Conservation (phyloP, 2,797 vertebrate genomes). For the Molossus alvarezi region DNA sequence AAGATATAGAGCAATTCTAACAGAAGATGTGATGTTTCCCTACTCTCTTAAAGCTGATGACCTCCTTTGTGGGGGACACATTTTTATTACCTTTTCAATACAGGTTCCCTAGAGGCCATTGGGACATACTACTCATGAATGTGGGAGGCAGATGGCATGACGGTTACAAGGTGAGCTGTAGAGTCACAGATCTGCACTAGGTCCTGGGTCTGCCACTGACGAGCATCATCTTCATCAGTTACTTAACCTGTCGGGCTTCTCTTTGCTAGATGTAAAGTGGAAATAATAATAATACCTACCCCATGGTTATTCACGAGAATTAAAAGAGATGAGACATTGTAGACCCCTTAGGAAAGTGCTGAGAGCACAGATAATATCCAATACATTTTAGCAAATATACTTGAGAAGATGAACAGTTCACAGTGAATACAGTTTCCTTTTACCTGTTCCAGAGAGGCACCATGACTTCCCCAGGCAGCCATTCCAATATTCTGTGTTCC, state of each 20-base stretch:
- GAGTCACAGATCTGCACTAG: background rate
- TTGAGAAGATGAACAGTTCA: background rate
- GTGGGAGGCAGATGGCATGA: background rate
- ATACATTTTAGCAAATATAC: slow-evolving; percentile 37
- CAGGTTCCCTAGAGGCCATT: background rate
- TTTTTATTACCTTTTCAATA: background rate
- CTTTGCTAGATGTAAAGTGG: slow-evolving; percentile 13
- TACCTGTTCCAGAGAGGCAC: background rate
- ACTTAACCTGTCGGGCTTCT: background rate
- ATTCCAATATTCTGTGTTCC: background rate
- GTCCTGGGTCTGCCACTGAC: background rate
- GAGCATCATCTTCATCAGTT: slow-evolving; percentile 22
- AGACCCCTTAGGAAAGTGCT: background rate
- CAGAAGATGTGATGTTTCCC: background rate
- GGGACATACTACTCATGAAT: background rate
- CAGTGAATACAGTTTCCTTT: background rate
- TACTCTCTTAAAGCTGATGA: background rate
- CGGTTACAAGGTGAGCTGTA: background rate
- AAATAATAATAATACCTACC: background rate
- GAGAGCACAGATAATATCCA: background rate
- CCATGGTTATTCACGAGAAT: background rate
- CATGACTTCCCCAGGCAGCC: background rate
- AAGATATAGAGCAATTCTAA: background rate
- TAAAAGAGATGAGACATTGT: background rate
- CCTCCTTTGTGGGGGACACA: background rate